These are phyloP conservation scores for Camponotus pennsylvanicus DNA, from an alignment of 1,140 invertebrate species.

Conservation along the genomic window DNA sequence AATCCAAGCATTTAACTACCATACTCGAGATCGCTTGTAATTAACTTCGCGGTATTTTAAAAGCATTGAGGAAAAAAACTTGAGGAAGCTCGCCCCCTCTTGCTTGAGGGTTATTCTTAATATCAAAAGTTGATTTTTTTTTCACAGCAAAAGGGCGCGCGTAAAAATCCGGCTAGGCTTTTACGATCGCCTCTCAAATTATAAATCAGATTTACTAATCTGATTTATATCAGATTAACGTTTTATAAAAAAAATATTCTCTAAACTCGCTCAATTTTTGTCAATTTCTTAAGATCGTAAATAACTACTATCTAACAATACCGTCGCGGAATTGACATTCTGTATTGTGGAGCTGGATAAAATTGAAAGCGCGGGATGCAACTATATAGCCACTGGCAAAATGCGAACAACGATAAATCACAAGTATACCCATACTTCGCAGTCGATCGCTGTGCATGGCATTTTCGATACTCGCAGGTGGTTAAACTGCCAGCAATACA, in stretches of 20 bases:
- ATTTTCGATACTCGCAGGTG: not conserved
- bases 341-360: not conserved
- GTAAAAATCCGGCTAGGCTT: conserved; percentile 47
- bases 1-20: conserved; percentile 42
- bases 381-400: not conserved
- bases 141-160: not conserved
- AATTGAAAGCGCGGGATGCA: not conserved
- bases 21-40: conserved; percentile 45
- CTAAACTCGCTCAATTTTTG: conserved; percentile 26
- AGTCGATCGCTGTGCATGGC: not conserved
- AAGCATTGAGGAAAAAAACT: conserved; percentile 45
- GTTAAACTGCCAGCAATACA: conserved; percentile 1
- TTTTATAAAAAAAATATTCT: conserved; percentile 30
- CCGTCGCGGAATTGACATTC: conserved; percentile 49
- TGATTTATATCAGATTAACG: conserved; percentile 48
- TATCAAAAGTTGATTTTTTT: conserved; percentile 39
- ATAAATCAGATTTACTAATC: conserved; percentile 15
- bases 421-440: not conserved
- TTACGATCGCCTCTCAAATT: conserved; percentile 41
- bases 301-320: not conserved
- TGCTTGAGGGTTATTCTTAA: conserved; percentile 23
- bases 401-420: conserved; percentile 38
- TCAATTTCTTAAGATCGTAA: conserved; percentile 48
- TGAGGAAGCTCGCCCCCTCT: not conserved
- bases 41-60: conserved; percentile 65